Evolutionary conservation across 1,140 invertebrate genomes (phyloP).

Genomic region (Pseudomyrmex concolor): DNA sequence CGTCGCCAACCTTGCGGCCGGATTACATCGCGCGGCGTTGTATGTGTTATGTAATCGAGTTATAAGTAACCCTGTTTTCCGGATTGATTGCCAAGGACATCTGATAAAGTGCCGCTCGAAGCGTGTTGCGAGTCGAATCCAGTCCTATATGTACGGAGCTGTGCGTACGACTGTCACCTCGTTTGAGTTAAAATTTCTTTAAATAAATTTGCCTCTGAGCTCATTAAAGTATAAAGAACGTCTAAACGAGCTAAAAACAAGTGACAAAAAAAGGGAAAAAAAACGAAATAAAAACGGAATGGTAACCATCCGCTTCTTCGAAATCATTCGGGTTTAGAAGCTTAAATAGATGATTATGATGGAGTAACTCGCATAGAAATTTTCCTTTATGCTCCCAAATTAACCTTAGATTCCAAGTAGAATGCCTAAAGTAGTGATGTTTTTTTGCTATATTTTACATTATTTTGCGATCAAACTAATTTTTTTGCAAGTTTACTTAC

Average conservation of each 20-base stretch:
- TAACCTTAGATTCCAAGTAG: too few relatives aligned
- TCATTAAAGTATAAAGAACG: background rate
- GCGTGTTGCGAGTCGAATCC: background rate
- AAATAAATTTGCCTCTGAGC: background rate
- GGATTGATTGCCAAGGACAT: conserved; percentile 54
- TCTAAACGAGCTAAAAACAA: background rate
- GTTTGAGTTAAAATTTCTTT: conserved; percentile 1
- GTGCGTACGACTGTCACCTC: too few relatives aligned
- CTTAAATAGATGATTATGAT: background rate
- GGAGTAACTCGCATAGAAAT: too few relatives aligned
- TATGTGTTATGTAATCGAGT: conserved; percentile 46
- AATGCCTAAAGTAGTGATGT: too few relatives aligned
- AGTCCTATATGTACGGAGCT: too few relatives aligned
- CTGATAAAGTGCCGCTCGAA: conserved; percentile 34
- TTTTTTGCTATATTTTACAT: too few relatives aligned
- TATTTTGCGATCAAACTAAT: too few relatives aligned
- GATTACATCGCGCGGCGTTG: background rate
- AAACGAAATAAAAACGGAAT: background rate
- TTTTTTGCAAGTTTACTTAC: too few relatives aligned
- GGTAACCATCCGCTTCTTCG: background rate
- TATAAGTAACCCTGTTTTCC: conserved; percentile 34
- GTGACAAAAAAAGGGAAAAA: background rate
- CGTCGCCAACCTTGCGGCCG: conserved; percentile 5
- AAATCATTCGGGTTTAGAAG: background rate
- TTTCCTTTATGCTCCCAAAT: too few relatives aligned